Conservation (phyloP, 1,140 invertebrate species). For the Holotrichia oblita region DNA sequence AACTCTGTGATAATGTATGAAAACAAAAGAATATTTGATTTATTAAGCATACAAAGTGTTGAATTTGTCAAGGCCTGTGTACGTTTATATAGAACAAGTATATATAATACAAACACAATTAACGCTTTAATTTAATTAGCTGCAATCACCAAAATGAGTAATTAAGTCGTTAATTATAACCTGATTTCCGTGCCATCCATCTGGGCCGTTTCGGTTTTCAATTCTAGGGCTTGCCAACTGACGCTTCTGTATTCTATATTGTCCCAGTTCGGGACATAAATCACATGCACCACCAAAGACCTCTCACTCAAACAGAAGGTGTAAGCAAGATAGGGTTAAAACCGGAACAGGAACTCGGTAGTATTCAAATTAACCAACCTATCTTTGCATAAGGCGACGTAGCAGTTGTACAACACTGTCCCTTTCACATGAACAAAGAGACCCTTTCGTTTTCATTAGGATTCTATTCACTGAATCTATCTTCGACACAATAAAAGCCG, state of each 20-base stretch:
- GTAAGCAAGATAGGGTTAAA: slow-evolving; percentile 45
- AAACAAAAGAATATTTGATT: too few relatives aligned
- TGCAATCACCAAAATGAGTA: background rate
- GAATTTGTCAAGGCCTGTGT: too few relatives aligned
- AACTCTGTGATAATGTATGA: too few relatives aligned
- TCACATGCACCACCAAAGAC: slow-evolving; percentile 44
- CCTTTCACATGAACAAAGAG: slow-evolving; percentile 38
- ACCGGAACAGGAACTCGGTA: slow-evolving; percentile 48
- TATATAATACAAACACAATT: too few relatives aligned
- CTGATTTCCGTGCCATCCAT: background rate
- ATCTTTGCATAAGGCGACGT: slow-evolving; percentile 44
- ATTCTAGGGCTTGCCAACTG: slow-evolving; percentile 46
- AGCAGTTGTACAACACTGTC: slow-evolving; percentile 46
- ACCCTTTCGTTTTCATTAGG: slow-evolving; percentile 46
- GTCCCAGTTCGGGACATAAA: slow-evolving; percentile 45
- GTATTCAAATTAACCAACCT: slow-evolving; percentile 50
- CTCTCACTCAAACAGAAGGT: slow-evolving; percentile 8
- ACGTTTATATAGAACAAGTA: too few relatives aligned
- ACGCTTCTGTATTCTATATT: slow-evolving; percentile 43
- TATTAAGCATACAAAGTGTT: too few relatives aligned
- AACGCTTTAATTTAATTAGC: background rate
- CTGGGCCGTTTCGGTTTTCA: slow-evolving; percentile 25
- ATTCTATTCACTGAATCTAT: slow-evolving; percentile 42
- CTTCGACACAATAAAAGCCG: slow-evolving; percentile 34
- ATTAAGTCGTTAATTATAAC: slow-evolving; percentile 23